Conservation (phyloP, 37 sponge, comb jelly and placozoan species). For the Beroe ovata region DNA sequence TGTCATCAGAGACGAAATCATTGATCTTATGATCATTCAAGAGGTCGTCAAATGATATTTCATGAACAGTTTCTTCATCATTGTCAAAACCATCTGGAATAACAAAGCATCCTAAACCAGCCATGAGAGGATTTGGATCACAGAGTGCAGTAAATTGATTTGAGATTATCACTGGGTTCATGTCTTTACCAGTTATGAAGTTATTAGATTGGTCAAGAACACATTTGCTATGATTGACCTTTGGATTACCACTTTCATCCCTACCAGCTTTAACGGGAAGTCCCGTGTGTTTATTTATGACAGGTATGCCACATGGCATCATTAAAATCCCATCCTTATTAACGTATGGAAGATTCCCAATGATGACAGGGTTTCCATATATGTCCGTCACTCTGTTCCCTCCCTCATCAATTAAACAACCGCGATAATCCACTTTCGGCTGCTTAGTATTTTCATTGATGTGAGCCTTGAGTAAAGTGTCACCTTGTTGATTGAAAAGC, state of each 20-base stretch:
- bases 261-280: not conserved
- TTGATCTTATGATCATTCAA: too few species aligned
- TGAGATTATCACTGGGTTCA: not conserved
- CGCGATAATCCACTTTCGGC: not conserved
- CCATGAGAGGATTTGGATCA: slow-evolving; percentile 1
- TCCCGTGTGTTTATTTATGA: too few species aligned
- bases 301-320: not conserved
- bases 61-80: too few species aligned
- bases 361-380: not conserved
- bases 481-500: not conserved
- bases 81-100: not conserved
- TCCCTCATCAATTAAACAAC: not conserved
- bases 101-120: not conserved
- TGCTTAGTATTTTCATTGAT: not conserved
- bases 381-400: not conserved
- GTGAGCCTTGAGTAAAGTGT: not conserved
- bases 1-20: too few species aligned
- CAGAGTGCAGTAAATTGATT: slow-evolving; percentile 4
- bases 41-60: too few species aligned
- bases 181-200: slow-evolving; percentile 1
- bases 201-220: not conserved
- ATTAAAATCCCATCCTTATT: not conserved
- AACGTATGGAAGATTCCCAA: not conserved
- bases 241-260: not conserved
- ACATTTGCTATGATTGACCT: not conserved